Evolutionary conservation across 2,113 vertebrate genomes (phyloP).

Genomic region (Agelaius phoeniceus): DNA sequence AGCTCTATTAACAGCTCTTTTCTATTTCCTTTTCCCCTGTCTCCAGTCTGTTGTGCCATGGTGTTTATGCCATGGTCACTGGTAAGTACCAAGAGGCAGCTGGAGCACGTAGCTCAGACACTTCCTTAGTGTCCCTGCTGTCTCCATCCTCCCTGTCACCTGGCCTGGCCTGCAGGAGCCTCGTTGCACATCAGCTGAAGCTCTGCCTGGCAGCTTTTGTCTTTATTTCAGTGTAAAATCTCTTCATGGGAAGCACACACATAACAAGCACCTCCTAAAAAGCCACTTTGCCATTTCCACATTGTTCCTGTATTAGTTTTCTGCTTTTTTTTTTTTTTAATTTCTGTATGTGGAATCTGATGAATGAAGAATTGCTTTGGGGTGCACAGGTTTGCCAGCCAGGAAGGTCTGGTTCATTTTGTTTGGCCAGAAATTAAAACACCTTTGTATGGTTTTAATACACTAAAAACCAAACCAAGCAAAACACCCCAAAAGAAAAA

Average conservation of each 20-base stretch:
- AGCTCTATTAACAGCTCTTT: slow-evolving; percentile 52
- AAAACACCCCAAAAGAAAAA: no score
- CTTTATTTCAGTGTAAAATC: background rate
- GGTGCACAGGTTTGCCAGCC: background rate
- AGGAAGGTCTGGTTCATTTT: background rate
- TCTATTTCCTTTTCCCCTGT: slow-evolving; percentile 61
- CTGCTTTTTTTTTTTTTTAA: background rate
- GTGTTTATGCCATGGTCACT: slow-evolving; percentile 68
- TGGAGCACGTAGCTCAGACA: background rate
- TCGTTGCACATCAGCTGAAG: slow-evolving; percentile 17
- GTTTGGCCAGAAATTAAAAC: background rate
- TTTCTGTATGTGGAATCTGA: background rate
- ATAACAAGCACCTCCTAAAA: background rate
- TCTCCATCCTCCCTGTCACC: background rate
- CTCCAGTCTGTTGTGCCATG: slow-evolving; percentile 69
- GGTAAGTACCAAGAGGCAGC: slow-evolving; percentile 66
- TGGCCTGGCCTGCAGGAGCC: slow-evolving; percentile 17
- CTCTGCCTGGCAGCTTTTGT: background rate
- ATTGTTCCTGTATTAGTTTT: slow-evolving; percentile 20
- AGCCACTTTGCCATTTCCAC: slow-evolving; percentile 28
- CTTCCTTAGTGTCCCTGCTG: background rate
- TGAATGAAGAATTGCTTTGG: background rate
- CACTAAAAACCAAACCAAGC: background rate
- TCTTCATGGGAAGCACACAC: background rate
- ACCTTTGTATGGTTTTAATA: background rate